A percentile compares a stretch with the other conserved stretches of the same genome.
phyloP scores from a whole-genome alignment of 1,140 invertebrate genomes.

The Ctenoplectra terminalis region DNA sequence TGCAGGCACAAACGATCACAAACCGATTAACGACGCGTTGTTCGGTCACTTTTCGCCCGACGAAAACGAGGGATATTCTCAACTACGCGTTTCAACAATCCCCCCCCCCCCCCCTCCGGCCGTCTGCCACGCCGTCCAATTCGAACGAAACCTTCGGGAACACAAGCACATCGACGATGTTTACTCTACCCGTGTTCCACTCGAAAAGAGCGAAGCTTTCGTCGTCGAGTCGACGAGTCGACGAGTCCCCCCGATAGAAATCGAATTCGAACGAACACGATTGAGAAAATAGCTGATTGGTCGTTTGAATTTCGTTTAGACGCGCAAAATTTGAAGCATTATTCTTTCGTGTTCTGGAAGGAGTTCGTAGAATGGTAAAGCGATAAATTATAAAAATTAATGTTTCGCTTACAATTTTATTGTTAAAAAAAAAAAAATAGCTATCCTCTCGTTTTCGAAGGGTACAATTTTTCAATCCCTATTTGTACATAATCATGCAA shows the following conservation, averaged over 20 bases:
- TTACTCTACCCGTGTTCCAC: not conserved
- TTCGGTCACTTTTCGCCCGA: too few relatives aligned
- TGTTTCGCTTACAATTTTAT: too few relatives aligned
- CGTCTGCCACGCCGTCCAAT: too few relatives aligned
- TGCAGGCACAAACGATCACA: conserved; percentile 83
- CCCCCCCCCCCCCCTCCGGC: too few relatives aligned
- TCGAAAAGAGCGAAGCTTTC: not conserved
- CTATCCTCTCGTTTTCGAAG: not conserved
- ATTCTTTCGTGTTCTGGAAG: not conserved
- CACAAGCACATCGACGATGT: not conserved
- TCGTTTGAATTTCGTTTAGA: not conserved
- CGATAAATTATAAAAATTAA: too few relatives aligned
- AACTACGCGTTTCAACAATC: too few relatives aligned
- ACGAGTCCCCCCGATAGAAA: not conserved
- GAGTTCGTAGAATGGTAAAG: too few relatives aligned
- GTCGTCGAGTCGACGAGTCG: not conserved
- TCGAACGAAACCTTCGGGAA: not conserved
- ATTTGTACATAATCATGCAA: not conserved
- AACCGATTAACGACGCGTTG: conserved; percentile 7
- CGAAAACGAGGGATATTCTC: conserved; percentile 28
- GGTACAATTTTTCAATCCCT: not conserved
- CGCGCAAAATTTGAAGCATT: not conserved
- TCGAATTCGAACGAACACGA: not conserved
- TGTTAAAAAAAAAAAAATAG: too few relatives aligned
- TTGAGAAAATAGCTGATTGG: not conserved